phyloP scores from a whole-genome alignment of 1,140 invertebrate species.

The Papilio helenus region DNA sequence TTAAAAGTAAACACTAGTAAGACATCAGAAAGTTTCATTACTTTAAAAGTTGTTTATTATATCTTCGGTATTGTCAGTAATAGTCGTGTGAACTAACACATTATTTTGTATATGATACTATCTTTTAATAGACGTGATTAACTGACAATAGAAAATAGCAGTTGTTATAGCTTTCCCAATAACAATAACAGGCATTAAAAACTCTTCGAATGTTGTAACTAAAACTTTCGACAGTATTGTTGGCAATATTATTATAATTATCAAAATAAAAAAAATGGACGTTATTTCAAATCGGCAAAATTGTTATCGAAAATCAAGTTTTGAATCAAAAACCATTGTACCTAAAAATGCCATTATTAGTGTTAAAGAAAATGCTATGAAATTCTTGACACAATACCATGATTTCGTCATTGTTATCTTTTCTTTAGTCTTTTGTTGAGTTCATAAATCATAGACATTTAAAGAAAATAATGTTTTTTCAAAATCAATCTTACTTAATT shows the following conservation, averaged over 20 bases:
- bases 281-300: not conserved
- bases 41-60: not conserved
- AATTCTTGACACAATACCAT: not conserved
- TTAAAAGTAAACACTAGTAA: slow-evolving; percentile 36
- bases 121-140: slow-evolving; percentile 5
- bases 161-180: slow-evolving; percentile 18
- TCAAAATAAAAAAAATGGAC: not conserved
- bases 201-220: not conserved
- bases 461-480: not conserved
- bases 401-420: slow-evolving; percentile 5
- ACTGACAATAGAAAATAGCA: slow-evolving; percentile 9
- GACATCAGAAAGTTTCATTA: slow-evolving; percentile 13
- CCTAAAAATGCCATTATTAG: not conserved
- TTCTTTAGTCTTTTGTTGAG: not conserved
- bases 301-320: not conserved
- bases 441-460: not conserved
- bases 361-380: not conserved
- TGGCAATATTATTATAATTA: not conserved
- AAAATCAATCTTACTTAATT: not conserved
- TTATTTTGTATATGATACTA: slow-evolving; percentile 20
- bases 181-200: slow-evolving; percentile 9
- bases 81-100: slow-evolving; percentile 29
- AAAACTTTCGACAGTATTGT: not conserved
- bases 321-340: not conserved
- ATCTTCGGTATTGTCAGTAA: not conserved